Base-by-base conservation (phyloP, 2,888 invertebrate species). In the Resseliella maxima region DNA sequence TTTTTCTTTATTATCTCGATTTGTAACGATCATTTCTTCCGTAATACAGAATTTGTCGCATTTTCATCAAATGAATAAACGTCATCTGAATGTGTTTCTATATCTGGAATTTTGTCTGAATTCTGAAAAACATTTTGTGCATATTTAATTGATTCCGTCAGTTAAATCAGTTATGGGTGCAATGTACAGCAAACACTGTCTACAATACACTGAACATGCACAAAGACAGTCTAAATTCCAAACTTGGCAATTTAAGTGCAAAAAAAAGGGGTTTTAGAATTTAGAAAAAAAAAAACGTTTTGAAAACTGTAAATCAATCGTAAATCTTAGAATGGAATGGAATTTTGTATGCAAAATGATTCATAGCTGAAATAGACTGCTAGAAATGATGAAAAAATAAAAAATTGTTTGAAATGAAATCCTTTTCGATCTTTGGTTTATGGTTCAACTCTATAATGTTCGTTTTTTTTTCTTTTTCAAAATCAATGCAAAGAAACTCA, bases 221-320 rank as follows among this genome's bases (percentile, higher is more conserved):
- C 3, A 59, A 59, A 5, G 59, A 59, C 24, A 59, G 59, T 59
- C 21, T 50, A 72, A 72, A 72, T 72, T 72, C 72, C 72, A 72
- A 72, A 72, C 31, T 31, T 72, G 1, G 31, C n/a, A 31, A 2
- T 35, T 15, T n/a, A n/a, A n/a, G n/a, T n/a, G n/a, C n/a, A 72
- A 35, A 31, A 31, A 72, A 31, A 31, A n/a, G n/a, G n/a, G n/a
- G 12, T 24, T 3, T 59, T 5, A 8, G n/a, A 5, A n/a, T 27
- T 59, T 27, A 27, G 41, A 41, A 41, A n/a, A n/a, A n/a, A n/a
- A n/a, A n/a, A n/a, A n/a, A n/a, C n/a, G n/a, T n/a, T n/a, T n/a
- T n/a, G n/a, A 41, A 41, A 8, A 41, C 41, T 12, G 41, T 41
- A 41, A 41, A 12, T 41, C 12, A 5, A 41, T 8, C 41, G 41